A percentile compares a stretch with the other conserved stretches of the same genome.
These are phyloP conservation scores for Amblyteles armatorius DNA, from an alignment of 2,888 invertebrate genomes.

Conservation along the genomic window DNA sequence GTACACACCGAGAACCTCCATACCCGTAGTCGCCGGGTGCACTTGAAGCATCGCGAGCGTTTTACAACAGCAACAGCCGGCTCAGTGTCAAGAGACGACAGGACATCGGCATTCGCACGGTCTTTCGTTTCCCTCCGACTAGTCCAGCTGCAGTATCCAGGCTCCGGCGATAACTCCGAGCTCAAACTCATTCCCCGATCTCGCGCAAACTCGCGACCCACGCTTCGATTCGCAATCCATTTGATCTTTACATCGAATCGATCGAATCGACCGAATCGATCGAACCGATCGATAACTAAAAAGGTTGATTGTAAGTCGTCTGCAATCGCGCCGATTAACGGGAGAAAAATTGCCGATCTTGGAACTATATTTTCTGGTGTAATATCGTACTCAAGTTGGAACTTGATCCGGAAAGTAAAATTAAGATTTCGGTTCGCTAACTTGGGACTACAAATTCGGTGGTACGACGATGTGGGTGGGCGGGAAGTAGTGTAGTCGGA, in stretches of 20 bases:
- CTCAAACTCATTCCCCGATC: neutral
- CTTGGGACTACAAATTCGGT: too few relatives aligned
- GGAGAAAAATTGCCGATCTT: too few relatives aligned
- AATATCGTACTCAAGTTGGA: too few relatives aligned
- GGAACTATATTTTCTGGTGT: too few relatives aligned
- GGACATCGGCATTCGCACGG: constrained; percentile 72
- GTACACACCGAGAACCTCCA: constrained; percentile 13
- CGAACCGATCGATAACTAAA: too few relatives aligned
- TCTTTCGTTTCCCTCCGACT: constrained; percentile 61
- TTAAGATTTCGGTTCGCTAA: too few relatives aligned
- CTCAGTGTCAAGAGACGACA: constrained; percentile 70
- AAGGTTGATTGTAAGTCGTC: too few relatives aligned
- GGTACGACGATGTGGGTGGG: too few relatives aligned
- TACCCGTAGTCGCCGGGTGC: constrained; percentile 15
- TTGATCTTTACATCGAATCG: neutral
- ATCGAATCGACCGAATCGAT: neutral
- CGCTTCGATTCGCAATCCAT: neutral
- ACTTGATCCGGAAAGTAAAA: too few relatives aligned
- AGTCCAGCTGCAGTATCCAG: constrained; percentile 28
- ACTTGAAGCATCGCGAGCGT: constrained; percentile 31
- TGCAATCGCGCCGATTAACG: too few relatives aligned
- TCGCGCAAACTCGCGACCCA: neutral
- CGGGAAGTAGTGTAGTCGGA: too few relatives aligned
- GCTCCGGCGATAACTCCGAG: constrained; percentile 1
- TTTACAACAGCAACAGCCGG: constrained; percentile 48